Conservation (phyloP, 2,797 vertebrate species). For the Amblyopsis hoosieri region DNA sequence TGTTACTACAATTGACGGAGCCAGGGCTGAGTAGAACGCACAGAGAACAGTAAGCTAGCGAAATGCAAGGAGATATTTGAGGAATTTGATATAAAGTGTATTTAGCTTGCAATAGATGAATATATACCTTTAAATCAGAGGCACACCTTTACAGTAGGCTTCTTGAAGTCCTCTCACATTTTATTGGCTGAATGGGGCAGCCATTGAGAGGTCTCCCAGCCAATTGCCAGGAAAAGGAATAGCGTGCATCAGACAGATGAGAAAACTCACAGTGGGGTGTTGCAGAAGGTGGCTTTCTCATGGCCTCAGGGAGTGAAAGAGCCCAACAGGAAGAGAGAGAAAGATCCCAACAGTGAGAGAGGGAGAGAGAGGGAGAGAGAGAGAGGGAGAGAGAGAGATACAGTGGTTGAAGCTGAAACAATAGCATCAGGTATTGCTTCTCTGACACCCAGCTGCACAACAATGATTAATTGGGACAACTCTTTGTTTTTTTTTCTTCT, state of each 20-base stretch:
- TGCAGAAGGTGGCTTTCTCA: constrained; percentile 39
- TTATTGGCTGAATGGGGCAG: constrained; percentile 49
- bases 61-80: no score
- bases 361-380: constrained; percentile 20
- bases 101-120: no score
- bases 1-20: no score
- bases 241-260: constrained; percentile 71
- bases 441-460: constrained; percentile 11
- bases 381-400: constrained; percentile 20
- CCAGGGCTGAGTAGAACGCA: no score
- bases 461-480: constrained; percentile 13
- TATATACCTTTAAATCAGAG: no score
- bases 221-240: constrained; percentile 48
- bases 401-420: constrained; percentile 18
- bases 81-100: no score
- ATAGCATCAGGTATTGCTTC: constrained; percentile 31
- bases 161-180: no score
- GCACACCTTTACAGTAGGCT: no score
- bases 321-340: constrained; percentile 14
- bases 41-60: no score
- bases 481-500: background rate
- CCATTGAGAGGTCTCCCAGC: constrained; percentile 17
- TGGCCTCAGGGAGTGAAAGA: constrained; percentile 47
- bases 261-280: constrained; percentile 67
- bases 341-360: no score